phyloP scores from a whole-genome alignment of 2,113 vertebrate species.

The Barnardius zonarius region DNA sequence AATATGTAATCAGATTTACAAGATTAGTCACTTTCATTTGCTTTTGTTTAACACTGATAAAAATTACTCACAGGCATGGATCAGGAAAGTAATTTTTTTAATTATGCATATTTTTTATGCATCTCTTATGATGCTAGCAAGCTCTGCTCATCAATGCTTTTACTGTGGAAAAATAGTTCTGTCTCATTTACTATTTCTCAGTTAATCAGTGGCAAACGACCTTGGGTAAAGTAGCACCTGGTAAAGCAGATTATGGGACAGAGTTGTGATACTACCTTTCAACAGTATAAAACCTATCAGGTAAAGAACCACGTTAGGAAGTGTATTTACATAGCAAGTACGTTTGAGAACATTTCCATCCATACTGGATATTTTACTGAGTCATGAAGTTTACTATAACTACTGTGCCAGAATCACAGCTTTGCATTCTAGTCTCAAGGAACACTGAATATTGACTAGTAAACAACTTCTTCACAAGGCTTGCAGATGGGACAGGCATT shows the following conservation, averaged over 20 bases:
- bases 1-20: not conserved
- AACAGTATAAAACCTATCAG: not conserved
- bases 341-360: not conserved
- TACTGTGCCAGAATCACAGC: not conserved
- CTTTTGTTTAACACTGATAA: not conserved
- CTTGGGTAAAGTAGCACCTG: not conserved
- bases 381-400: not conserved
- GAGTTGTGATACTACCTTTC: not conserved
- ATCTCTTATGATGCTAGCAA: not conserved
- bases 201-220: not conserved
- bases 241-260: not conserved
- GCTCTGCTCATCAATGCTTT: not conserved
- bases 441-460: not conserved
- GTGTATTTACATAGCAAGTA: not conserved
- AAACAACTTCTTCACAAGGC: not conserved
- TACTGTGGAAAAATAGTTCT: not conserved
- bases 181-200: not conserved
- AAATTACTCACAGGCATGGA: not conserved
- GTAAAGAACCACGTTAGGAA: not conserved
- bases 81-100: not conserved
- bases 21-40: not conserved
- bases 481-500: not conserved
- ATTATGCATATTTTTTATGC: not conserved
- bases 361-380: not conserved
- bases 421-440: not conserved